These are phyloP conservation scores for Salticus scenicus DNA, from an alignment of 2,888 invertebrate species.

Conservation along the genomic window DNA sequence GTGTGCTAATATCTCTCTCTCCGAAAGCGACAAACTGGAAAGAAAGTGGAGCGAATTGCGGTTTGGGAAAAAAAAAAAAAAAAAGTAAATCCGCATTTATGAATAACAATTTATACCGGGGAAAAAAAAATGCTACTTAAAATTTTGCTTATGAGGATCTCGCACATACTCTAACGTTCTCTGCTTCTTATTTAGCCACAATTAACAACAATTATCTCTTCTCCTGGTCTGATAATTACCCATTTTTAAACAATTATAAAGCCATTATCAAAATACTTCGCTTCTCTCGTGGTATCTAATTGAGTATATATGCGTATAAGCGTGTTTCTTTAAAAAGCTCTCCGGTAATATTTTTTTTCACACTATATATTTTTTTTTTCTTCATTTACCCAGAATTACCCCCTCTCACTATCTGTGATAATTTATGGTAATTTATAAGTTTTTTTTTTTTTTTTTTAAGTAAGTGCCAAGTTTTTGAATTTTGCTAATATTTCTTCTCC, in stretches of 20 bases:
- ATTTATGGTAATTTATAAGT: too few species aligned
- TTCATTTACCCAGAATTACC: neutral
- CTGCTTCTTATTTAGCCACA: slow-evolving; percentile 33
- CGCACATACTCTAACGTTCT: neutral
- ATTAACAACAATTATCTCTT: slow-evolving; percentile 45
- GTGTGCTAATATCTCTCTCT: too few species aligned
- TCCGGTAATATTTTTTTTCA: too few species aligned
- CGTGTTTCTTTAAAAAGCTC: neutral
- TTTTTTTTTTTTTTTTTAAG: too few species aligned
- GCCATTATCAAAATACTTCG: slow-evolving; percentile 38
- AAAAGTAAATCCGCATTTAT: neutral
- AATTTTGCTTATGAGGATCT: neutral
- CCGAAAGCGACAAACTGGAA: too few species aligned
- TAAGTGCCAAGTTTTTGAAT: too few species aligned
- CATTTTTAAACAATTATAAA: slow-evolving; percentile 54
- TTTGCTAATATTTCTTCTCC: too few species aligned
- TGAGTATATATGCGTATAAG: neutral
- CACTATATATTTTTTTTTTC: neutral
- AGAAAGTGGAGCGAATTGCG: too few species aligned
- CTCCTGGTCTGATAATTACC: slow-evolving; percentile 32
- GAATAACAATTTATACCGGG: neutral
- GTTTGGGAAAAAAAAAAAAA: neutral
- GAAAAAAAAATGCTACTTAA: neutral
- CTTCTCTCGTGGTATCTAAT: neutral
- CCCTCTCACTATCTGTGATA: too few species aligned